Percentiles rank a stretch among this genome's conserved stretches.
phyloP scores from a whole-genome alignment of 2,113 vertebrate genomes.

The Cheirogaleus medius region DNA sequence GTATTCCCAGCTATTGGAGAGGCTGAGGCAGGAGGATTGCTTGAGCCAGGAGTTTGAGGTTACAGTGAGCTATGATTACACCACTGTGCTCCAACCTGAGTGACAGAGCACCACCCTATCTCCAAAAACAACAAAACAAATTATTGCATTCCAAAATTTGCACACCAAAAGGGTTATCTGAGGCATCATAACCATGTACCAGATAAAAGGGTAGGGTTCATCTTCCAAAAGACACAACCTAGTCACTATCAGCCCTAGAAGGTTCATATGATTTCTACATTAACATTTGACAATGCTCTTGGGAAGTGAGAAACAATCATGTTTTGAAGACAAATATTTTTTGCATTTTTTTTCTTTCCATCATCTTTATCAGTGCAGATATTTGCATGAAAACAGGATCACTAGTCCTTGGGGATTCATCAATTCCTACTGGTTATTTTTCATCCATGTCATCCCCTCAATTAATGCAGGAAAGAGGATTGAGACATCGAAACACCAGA shows the following conservation, averaged over 20 bases:
- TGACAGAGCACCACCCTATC: no score
- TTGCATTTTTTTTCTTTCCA: constrained; percentile 69
- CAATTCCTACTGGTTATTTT: constrained; percentile 76
- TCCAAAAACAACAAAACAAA: neutral
- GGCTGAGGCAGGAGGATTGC: no score
- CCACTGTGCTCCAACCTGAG: no score
- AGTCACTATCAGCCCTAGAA: constrained; percentile 17
- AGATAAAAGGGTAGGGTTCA: constrained; percentile 14
- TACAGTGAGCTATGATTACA: no score
- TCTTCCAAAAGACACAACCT: constrained; percentile 45
- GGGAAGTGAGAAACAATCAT: constrained; percentile 61
- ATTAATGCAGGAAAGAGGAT: constrained; percentile 74
- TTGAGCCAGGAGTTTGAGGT: no score
- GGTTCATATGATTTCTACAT: constrained; percentile 41
- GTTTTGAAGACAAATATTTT: constrained; percentile 69
- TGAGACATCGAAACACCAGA: constrained; percentile 71
- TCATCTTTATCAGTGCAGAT: constrained; percentile 71
- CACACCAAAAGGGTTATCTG: constrained; percentile 7
- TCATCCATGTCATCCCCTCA: constrained; percentile 77
- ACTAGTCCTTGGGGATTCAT: constrained; percentile 72
- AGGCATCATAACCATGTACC: neutral
- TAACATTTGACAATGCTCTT: constrained; percentile 59
- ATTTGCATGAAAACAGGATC: constrained; percentile 79
- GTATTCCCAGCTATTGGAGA: no score
- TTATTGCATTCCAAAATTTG: constrained; percentile 23